These are phyloP conservation scores for Idaea dimidiata DNA, from an alignment of 2,888 invertebrate species.

Conservation along the genomic window DNA sequence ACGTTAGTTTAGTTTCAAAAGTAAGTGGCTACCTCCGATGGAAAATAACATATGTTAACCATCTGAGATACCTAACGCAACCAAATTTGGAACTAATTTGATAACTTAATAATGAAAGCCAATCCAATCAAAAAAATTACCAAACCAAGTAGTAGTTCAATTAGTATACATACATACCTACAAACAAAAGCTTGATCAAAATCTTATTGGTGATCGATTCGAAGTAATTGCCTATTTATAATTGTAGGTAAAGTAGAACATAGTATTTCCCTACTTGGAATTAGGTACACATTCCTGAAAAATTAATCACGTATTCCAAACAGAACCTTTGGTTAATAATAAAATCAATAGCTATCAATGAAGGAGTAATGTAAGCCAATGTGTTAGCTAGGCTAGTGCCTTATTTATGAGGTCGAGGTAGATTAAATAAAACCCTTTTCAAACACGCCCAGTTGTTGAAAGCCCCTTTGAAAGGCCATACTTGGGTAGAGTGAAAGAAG, in stretches of 20 bases:
- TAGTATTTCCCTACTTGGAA: not conserved
- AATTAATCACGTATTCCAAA: not conserved
- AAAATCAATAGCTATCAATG: not conserved
- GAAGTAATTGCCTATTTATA: not conserved
- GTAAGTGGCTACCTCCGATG: too few species aligned
- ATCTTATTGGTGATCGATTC: not conserved
- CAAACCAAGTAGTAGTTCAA: too few species aligned
- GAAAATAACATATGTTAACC: too few species aligned
- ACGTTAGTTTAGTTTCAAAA: too few species aligned
- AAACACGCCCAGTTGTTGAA: not conserved
- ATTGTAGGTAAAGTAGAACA: not conserved
- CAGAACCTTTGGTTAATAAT: not conserved
- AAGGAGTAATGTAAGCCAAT: not conserved
- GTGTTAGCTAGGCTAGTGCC: not conserved
- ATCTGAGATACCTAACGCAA: too few species aligned
- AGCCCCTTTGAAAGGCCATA: not conserved
- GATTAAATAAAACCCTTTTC: not conserved
- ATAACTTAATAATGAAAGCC: too few species aligned
- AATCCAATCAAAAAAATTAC: too few species aligned
- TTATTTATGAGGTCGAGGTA: not conserved
- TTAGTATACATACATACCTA: too few species aligned
- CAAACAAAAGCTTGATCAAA: not conserved
- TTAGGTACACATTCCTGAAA: not conserved
- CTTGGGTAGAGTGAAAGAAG: slow-evolving; percentile 3
- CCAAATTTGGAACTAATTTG: too few species aligned